Conservation (phyloP, 2,113 vertebrate species). For the Lipotes vexillifer region DNA sequence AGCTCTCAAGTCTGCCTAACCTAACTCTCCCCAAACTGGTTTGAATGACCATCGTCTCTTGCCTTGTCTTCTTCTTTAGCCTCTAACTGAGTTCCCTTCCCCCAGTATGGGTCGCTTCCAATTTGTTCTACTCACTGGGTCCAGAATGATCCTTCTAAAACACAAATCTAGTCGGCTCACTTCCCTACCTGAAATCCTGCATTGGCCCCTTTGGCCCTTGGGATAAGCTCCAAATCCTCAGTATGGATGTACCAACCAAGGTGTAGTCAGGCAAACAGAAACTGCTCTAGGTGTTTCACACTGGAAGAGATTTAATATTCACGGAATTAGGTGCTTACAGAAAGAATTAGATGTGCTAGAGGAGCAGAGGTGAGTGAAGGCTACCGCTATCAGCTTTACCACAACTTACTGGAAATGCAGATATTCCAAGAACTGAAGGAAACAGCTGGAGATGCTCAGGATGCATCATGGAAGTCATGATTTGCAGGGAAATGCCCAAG, state of each 20-base stretch:
- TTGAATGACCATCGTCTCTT: not conserved
- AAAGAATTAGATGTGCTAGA: not conserved
- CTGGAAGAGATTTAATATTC: constrained; percentile 25
- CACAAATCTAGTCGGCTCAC: not conserved
- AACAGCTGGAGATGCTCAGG: not conserved
- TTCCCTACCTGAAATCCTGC: not conserved
- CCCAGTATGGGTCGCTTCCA: not conserved
- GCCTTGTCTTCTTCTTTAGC: not conserved
- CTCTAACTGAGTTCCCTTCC: not conserved
- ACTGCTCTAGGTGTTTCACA: not conserved
- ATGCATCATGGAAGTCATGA: not conserved
- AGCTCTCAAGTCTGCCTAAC: not conserved
- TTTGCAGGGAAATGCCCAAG: not conserved
- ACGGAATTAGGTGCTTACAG: not conserved
- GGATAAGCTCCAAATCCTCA: not conserved
- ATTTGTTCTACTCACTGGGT: not conserved
- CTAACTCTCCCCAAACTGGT: not conserved
- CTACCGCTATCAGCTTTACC: not conserved
- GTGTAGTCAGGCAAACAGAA: not conserved
- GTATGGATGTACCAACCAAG: not conserved
- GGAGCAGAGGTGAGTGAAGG: not conserved
- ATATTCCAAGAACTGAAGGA: not conserved
- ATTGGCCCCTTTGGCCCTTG: not conserved
- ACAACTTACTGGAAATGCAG: not conserved
- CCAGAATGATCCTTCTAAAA: constrained; percentile 38